Base-by-base conservation (phyloP, 2,888 invertebrate genomes). In the Phytoseiulus persimilis region DNA sequence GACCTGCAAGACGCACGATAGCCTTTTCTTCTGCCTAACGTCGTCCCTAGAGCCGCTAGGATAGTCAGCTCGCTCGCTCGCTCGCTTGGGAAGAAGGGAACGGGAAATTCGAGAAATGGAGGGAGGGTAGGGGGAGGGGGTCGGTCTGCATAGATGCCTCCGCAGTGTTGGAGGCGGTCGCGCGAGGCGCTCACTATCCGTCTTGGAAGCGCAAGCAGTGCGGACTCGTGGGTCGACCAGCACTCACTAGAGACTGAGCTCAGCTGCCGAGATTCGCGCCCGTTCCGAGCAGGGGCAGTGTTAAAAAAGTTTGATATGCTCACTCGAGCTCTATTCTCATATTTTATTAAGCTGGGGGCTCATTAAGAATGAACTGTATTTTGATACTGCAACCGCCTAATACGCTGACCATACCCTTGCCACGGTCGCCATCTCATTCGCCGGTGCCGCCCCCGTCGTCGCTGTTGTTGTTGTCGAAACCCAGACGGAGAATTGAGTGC, bases 291-390 rank as follows among this genome's bases (percentile, higher is more conserved):
- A 6, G 23, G 65, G 65, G 65, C 65, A 65, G 65, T 65, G 65
- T 65, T 65, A 65, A 65, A 65, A n/a, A 65, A 65, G 65, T 65
- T 65, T 65, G 18, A 65, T 65, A 65, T 65, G 65, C 65, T 28
- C 65, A 65, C 65, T 65, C 87, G 87, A 87, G 87, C 32, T 45
- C 87, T 87, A 87, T 87, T 87, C 87, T 87, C 87, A 87, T 87
- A 87, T 87, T 87, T 87, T 87, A 87, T 87, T 84, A 87, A 87
- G 32, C n/a, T 28, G 87, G 39, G 28, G 28, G 32, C 32, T 83
- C 31, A 83, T 87, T 87, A 87, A 87, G 18, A 3, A 33, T 28
- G 32, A 45, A 33, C 87, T 87, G 87, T 45, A 87, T 87, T 87
- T 87, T 87, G 33, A 87, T 87, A 87, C 84, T 32, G 31, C 33